Conservation (phyloP, 1,140 invertebrate genomes). For the Plutomurus gul region DNA sequence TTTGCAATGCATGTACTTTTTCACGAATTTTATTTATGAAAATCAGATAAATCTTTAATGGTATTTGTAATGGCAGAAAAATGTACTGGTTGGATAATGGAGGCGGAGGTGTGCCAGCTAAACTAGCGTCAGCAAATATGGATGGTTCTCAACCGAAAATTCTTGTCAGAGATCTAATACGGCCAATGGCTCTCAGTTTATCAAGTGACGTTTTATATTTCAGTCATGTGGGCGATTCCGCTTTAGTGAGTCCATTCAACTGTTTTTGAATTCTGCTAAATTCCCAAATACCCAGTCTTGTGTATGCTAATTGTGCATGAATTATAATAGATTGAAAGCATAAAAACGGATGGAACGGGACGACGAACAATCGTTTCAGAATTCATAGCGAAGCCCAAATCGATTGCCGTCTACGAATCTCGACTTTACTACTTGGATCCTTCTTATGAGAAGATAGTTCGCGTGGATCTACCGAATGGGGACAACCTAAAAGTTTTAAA, state of each 20-base stretch:
- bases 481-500: constrained; percentile 76
- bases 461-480: constrained; percentile 81
- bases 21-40: neutral
- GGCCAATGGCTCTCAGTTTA: constrained; percentile 81
- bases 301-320: neutral
- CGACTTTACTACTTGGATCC: constrained; percentile 88
- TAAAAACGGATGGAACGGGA: constrained; percentile 76
- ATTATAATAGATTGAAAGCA: constrained; percentile 66
- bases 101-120: constrained; percentile 74
- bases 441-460: constrained; percentile 83
- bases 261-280: too few species aligned
- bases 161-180: constrained; percentile 66
- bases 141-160: constrained; percentile 81
- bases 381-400: constrained; percentile 75
- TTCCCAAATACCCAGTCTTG: constrained; percentile 27
- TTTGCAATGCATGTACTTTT: neutral
- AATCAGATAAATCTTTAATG: constrained; percentile 38
- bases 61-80: constrained; percentile 64
- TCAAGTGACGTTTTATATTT: constrained; percentile 83
- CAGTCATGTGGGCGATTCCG: constrained; percentile 72
- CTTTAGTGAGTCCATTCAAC: constrained; percentile 69
- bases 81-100: constrained; percentile 97
- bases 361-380: constrained; percentile 70
- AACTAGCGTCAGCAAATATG: constrained; percentile 92
- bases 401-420: constrained; percentile 80